Evolutionary conservation across 2,888 invertebrate species (phyloP), one percentile per base, ranked within the genome.

Genomic region (Oscheius sp.): DNA sequence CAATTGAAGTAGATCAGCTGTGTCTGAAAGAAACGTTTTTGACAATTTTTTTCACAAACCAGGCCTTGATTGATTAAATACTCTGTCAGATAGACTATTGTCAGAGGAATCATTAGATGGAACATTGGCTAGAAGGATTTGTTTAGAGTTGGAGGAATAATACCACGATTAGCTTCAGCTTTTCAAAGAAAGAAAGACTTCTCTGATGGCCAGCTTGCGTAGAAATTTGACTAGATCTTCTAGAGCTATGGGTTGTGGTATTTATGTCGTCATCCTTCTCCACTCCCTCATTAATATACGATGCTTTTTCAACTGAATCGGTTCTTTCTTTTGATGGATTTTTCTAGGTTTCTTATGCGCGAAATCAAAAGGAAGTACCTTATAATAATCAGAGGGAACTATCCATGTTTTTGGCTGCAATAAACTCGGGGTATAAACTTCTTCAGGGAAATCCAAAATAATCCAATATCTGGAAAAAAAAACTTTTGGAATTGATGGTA

Each of bases 71-170:
- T 84, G 65, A 85, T 85, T 45, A 84, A 57, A 87, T 93, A 93
- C 84, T 93, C 93, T 76, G 92, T 92, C 75, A 92, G 89, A 86
- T 93, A 93, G 1, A 93, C 93, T 58, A 92, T 83, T 0, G 90
- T 90, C 46, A 93, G 87, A 0, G 93, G 93, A 58, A 93, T 83
- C 91, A 93, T 93, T 82, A 91, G 93, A 80, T 90, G 91, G 33
- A 92, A 72, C 50, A 93, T 87, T 0, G 87, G 87, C 88, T 84
- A 34, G 25, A 68, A 61, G 39, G 25, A 5, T 6, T 29, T 15
- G 17, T 27, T 63, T 31, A 29, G 3, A n/a, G 12, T 5, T 29
- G 5, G 8, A 23, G n/a, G 8, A 20, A 12, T 17, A 20, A 10
- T 29, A 65, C 65, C 65, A 65, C 39, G 37, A 65, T 65, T 3